Percentiles rank a stretch among this genome's conserved stretches.
Evolutionary conservation across 2,113 vertebrate genomes (phyloP).

Genomic region (Brachypodius melanocephalos): DNA sequence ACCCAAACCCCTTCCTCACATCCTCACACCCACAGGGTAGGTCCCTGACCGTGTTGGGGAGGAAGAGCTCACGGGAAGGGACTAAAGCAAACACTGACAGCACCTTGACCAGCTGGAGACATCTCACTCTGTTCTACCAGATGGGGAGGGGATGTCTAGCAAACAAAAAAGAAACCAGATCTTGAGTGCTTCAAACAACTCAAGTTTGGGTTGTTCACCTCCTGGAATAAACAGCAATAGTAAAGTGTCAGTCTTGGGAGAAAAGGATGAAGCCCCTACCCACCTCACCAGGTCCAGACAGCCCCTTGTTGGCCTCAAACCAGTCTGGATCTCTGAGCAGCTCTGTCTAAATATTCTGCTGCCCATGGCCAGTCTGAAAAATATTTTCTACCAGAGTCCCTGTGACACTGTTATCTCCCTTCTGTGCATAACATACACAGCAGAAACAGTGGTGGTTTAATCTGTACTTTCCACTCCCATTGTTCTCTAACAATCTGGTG

Average conservation of each 20-base stretch:
- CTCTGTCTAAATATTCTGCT: background rate
- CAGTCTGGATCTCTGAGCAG: background rate
- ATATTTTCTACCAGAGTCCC: background rate
- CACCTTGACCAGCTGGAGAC: background rate
- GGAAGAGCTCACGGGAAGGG: background rate
- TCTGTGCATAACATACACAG: background rate
- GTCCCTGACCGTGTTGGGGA: accelerated
- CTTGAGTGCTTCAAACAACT: background rate
- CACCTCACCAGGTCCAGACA: background rate
- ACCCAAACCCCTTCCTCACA: background rate
- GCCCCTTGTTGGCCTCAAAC: background rate
- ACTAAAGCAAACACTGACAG: background rate
- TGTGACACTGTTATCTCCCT: background rate
- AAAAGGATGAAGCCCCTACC: background rate
- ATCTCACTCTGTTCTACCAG: background rate
- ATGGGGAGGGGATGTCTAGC: background rate
- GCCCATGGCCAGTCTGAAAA: background rate
- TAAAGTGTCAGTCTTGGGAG: background rate
- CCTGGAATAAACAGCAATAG: background rate
- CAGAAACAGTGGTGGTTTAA: background rate
- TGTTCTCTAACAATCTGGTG: background rate
- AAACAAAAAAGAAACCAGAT: background rate
- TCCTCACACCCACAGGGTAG: background rate
- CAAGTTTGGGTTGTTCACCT: background rate
- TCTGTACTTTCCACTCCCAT: background rate